Evolutionary conservation across 2,797 vertebrate species (phyloP), one percentile per base, ranked within the genome.

Genomic region (Epinephelus coioides): DNA sequence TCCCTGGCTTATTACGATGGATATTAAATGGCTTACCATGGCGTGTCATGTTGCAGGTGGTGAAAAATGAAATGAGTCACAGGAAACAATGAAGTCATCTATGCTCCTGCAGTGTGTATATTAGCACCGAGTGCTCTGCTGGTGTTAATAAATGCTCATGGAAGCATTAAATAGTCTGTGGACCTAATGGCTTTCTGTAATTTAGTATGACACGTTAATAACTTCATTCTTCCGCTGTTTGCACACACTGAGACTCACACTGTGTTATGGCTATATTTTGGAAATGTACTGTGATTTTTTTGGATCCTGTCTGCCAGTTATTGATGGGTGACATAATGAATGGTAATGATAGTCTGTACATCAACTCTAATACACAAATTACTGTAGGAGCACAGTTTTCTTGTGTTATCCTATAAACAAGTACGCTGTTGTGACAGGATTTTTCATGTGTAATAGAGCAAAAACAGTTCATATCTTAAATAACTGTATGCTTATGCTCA

Each of bases 191-290:
- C 47, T 67, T 67, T 76, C 64, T 83, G 19, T 77, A 49, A 82
- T 75, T 78, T 54, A 66, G 14, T 76, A 10, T 44, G 72, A 65
- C 78, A 73, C 14, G 46, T 84, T 81, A 78, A 81, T 73, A 61
- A 80, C 50, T 61, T 62, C 4, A 73, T 69, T 74, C 9, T 61
- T 70, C 30, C 15, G 25, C 43, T 30, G 60, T 79, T 67, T 77
- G 47, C 51, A 70, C 64, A 74, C 18, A 69, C 23, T 27, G 21
- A 63, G 2, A 51, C 50, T 44, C 51, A 38, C 3, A 43, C 65
- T 9, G 74, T 3, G 0, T 73, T 38, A 55, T 70, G 40, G 73
- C 17, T 18, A 69, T 8, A 13, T 7, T 59, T 18, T 47, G 18
- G 53, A 17, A 47, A 73, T 9, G 7, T 1, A 69, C 25, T 38